A percentile compares a stretch with the other conserved stretches of the same genome.
phyloP scores from a whole-genome alignment of 2,888 invertebrate species.

The Macaria notata region DNA sequence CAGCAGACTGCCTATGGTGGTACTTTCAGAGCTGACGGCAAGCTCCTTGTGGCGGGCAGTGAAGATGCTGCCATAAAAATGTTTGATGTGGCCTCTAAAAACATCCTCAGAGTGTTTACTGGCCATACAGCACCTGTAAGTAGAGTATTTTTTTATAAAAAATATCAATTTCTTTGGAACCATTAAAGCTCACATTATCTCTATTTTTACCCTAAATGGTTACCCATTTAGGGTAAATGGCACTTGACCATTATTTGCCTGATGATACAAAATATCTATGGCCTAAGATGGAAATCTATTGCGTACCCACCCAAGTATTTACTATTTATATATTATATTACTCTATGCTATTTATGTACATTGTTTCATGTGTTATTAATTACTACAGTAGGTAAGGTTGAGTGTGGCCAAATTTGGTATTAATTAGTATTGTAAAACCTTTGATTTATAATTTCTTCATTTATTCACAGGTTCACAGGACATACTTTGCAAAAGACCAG shows the following conservation, averaged over 20 bases:
- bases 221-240: too few relatives aligned
- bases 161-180: background rate
- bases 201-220: background rate
- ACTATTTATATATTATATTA: too few relatives aligned
- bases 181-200: too few relatives aligned
- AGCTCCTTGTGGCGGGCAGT: constrained; percentile 93
- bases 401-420: too few relatives aligned
- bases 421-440: too few relatives aligned
- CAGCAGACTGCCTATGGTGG: constrained; percentile 93
- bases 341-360: too few relatives aligned
- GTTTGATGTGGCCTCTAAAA: constrained; percentile 93
- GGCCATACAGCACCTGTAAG: constrained; percentile 89
- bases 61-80: constrained; percentile 93
- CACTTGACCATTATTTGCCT: background rate
- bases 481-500: constrained; percentile 90
- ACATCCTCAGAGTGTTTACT: constrained; percentile 91
- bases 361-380: too few relatives aligned
- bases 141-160: constrained; percentile 18
- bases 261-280: background rate
- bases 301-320: too few relatives aligned
- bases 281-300: too few relatives aligned
- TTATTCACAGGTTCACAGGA: constrained; percentile 86
- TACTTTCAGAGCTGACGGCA: constrained; percentile 90
- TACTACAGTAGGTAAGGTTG: too few relatives aligned
- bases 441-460: too few relatives aligned